These are phyloP conservation scores for Drosophila conformis DNA, from an alignment of 2,888 invertebrate species.

Conservation along the genomic window DNA sequence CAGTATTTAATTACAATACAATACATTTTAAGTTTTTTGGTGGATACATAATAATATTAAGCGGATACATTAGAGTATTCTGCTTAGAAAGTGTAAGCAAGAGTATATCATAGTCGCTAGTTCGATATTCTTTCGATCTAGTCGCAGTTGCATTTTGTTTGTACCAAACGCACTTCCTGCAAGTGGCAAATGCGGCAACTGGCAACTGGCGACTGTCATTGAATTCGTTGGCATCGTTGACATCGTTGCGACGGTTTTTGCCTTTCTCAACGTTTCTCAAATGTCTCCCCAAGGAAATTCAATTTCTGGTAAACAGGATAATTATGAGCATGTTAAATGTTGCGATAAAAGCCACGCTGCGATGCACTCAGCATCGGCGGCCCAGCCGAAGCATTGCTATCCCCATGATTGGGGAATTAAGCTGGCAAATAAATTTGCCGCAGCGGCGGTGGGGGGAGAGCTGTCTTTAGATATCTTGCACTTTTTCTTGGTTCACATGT, in stretches of 20 bases:
- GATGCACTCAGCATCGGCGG: constrained; percentile 55
- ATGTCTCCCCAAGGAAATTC: constrained; percentile 75
- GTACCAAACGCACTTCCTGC: constrained; percentile 53
- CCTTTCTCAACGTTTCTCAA: constrained; percentile 41
- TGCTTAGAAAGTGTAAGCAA: neutral
- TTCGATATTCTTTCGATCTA: neutral
- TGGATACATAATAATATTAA: neutral
- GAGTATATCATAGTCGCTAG: constrained; percentile 13
- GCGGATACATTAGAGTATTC: neutral
- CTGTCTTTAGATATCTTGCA: constrained; percentile 32
- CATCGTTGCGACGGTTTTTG: constrained; percentile 52
- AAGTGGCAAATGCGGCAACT: constrained; percentile 43
- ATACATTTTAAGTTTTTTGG: too few species aligned
- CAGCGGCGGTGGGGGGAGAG: neutral
- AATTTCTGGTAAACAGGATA: constrained; percentile 81
- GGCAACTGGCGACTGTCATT: constrained; percentile 65
- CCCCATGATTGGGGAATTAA: constrained; percentile 79
- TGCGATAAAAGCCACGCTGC: constrained; percentile 81
- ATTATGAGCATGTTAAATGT: constrained; percentile 82
- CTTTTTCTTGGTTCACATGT: constrained; percentile 47
- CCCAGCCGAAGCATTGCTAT: constrained; percentile 35
- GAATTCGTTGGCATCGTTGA: constrained; percentile 55
- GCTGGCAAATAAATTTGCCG: constrained; percentile 65
- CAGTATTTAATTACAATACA: neutral
- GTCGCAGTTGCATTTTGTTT: constrained; percentile 53